Evolutionary conservation across 1,140 invertebrate genomes (phyloP).

Genomic region (Hetaerina americana): DNA sequence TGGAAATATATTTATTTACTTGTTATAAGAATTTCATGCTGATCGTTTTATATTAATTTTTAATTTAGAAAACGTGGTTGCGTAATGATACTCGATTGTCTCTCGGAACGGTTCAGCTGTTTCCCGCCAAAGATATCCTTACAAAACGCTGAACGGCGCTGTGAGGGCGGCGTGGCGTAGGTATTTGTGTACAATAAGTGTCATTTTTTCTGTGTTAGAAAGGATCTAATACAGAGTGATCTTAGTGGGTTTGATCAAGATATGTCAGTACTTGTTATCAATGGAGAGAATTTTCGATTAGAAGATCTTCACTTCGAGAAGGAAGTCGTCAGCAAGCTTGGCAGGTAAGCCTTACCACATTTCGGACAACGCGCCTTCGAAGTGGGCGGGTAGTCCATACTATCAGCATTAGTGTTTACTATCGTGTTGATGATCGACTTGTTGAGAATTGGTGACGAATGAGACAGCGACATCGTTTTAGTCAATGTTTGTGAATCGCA

Average conservation of each 20-base stretch:
- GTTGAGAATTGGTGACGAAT: background rate
- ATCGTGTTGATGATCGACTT: background rate
- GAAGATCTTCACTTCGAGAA: constrained; percentile 27
- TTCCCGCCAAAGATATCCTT: constrained; percentile 46
- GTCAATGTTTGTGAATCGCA: background rate
- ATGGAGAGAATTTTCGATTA: constrained; percentile 24
- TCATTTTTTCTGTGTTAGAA: constrained; percentile 17
- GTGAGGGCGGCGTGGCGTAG: constrained; percentile 10
- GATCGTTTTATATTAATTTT: background rate
- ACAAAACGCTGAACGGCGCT: constrained; percentile 36
- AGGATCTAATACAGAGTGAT: constrained; percentile 13
- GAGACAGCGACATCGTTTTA: background rate
- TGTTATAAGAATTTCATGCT: background rate
- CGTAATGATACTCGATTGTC: background rate
- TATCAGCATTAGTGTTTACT: background rate
- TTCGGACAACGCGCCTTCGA: background rate
- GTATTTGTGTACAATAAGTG: constrained; percentile 11
- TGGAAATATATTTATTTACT: background rate
- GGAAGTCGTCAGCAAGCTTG: constrained; percentile 28
- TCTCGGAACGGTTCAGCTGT: constrained; percentile 38
- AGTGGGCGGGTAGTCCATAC: constrained; percentile 6
- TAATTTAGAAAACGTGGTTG: background rate
- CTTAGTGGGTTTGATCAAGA: constrained; percentile 15
- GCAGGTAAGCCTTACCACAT: constrained; percentile 23
- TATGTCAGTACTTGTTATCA: constrained; percentile 25